Evolutionary conservation across 2,113 vertebrate genomes (phyloP).

Genomic region (Trochalopteron elliotii): DNA sequence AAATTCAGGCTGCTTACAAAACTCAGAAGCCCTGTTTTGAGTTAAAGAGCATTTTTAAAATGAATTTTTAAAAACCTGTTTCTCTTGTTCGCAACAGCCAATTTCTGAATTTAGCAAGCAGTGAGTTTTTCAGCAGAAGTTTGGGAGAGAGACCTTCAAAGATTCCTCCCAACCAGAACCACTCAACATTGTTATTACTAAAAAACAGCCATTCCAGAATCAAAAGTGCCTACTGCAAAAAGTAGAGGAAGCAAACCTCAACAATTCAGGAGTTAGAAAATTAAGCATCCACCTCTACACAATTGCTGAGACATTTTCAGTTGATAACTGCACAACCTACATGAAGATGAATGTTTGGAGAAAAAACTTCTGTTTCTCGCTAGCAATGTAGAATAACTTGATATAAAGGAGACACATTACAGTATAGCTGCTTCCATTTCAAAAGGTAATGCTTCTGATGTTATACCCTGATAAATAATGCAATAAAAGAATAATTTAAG

Average conservation of each 20-base stretch:
- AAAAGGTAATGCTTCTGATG: neutral
- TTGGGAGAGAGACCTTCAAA: neutral
- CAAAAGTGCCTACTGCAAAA: neutral
- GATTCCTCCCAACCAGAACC: neutral
- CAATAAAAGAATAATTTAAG: neutral
- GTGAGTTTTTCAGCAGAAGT: neutral
- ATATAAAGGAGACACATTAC: neutral
- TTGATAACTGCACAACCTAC: neutral
- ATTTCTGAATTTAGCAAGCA: neutral
- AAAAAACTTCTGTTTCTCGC: neutral
- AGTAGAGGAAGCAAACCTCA: neutral
- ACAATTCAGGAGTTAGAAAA: neutral
- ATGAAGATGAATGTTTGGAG: neutral
- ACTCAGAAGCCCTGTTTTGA: neutral
- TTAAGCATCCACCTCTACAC: rapidly evolving
- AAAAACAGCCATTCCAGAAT: neutral
- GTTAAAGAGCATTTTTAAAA: neutral
- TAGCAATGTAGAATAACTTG: neutral
- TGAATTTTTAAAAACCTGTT: neutral
- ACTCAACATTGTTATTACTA: neutral
- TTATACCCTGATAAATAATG: neutral
- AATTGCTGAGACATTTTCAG: neutral
- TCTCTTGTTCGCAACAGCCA: neutral
- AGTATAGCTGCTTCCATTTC: neutral
- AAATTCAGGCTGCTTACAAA: neutral